Evolutionary conservation across 1,140 invertebrate genomes (phyloP).

Genomic region (Dryas iulia): DNA sequence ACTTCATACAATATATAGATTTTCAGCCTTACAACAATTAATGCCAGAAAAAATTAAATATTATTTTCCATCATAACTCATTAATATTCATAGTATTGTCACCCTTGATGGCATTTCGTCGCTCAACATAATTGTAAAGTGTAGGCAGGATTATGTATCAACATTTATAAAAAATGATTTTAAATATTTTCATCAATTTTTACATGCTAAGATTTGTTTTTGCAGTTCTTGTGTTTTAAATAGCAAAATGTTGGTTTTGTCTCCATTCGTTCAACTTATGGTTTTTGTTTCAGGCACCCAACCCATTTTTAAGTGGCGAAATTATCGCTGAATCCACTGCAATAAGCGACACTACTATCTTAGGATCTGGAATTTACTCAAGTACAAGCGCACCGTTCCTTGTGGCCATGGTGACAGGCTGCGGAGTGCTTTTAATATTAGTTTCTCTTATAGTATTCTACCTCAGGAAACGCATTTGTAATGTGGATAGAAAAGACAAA

Average conservation of each 20-base stretch:
- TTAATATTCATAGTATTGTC: slow-evolving; percentile 59
- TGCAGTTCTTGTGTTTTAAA: background rate
- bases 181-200: too few relatives aligned
- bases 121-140: too few relatives aligned
- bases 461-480: slow-evolving; percentile 56
- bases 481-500: slow-evolving; percentile 63
- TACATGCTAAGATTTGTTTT: too few relatives aligned
- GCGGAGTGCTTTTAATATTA: slow-evolving; percentile 48
- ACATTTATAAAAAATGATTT: background rate
- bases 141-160: too few relatives aligned
- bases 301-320: slow-evolving; percentile 40
- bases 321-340: slow-evolving; percentile 43
- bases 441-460: slow-evolving; percentile 50
- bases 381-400: slow-evolving; percentile 46
- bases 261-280: background rate
- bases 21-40: slow-evolving; percentile 1
- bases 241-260: background rate
- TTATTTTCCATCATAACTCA: slow-evolving; percentile 63
- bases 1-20: slow-evolving; percentile 44
- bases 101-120: slow-evolving; percentile 44
- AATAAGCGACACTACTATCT: slow-evolving; percentile 39
- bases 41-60: background rate
- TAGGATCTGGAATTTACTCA: slow-evolving; percentile 34
- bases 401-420: slow-evolving; percentile 40
- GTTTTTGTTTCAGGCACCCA: background rate